A percentile compares a stretch with the other conserved stretches of the same genome.
These are phyloP conservation scores for Helostoma temminkii DNA, from an alignment of 2,797 vertebrate genomes.

Conservation along the genomic window DNA sequence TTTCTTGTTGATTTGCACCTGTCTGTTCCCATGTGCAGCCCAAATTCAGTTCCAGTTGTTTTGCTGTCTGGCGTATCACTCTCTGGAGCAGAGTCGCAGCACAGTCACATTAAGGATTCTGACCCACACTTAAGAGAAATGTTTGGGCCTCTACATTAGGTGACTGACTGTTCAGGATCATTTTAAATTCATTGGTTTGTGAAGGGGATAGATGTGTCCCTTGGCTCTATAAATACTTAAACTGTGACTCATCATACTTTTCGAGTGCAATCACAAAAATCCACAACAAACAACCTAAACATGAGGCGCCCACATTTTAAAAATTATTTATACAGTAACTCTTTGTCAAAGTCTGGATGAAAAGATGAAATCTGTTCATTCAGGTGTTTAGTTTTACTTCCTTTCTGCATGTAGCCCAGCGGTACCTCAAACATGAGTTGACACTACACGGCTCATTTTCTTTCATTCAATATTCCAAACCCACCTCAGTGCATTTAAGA, in stretches of 20 bases:
- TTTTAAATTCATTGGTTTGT: constrained; percentile 39
- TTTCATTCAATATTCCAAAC: constrained; percentile 15
- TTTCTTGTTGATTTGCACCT: background rate
- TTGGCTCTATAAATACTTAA: constrained; percentile 14
- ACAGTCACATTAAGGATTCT: constrained; percentile 5
- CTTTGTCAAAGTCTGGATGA: background rate
- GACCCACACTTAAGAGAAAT: constrained; percentile 16
- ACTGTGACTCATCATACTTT: constrained; percentile 9
- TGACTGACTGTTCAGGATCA: background rate
- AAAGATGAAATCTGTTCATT: constrained; percentile 9
- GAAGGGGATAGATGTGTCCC: constrained; percentile 2
- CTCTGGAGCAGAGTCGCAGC: background rate
- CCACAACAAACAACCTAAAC: constrained; percentile 8
- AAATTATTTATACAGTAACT: background rate
- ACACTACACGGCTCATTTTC: constrained; percentile 35
- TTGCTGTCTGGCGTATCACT: background rate
- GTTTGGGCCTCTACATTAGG: background rate
- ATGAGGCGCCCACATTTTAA: background rate
- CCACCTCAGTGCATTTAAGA: background rate
- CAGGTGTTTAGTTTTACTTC: background rate
- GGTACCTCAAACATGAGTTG: constrained; percentile 13
- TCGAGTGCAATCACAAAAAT: background rate
- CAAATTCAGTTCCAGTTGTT: background rate
- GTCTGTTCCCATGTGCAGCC: background rate
- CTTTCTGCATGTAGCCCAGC: constrained; percentile 10